Evolutionary conservation across 2,888 invertebrate genomes (phyloP).

Genomic region (Orchestes rusci): DNA sequence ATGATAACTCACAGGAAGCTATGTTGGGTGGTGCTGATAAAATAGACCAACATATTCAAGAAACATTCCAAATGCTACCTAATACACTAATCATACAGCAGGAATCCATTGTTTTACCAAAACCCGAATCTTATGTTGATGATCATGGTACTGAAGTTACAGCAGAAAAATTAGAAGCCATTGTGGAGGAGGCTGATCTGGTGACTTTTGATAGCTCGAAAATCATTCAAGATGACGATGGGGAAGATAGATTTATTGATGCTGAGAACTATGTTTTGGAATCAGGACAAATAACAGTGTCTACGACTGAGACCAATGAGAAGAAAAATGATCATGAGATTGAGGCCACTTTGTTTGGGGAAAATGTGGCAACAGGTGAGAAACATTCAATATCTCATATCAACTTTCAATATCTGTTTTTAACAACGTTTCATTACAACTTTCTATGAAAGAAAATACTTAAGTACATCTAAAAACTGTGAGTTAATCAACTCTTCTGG

Average conservation of each 20-base stretch:
- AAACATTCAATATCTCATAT: too few species aligned
- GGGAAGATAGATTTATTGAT: slow-evolving; percentile 66
- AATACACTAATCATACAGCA: slow-evolving; percentile 43
- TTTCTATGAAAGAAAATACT: too few species aligned
- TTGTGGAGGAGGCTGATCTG: slow-evolving; percentile 43
- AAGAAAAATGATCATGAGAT: slow-evolving; percentile 38
- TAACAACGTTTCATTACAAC: too few species aligned
- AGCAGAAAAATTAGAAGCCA: slow-evolving; percentile 41
- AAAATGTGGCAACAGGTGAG: slow-evolving; percentile 20
- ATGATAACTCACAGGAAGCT: slow-evolving; percentile 7
- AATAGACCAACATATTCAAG: slow-evolving; percentile 21
- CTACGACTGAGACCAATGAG: slow-evolving; percentile 27
- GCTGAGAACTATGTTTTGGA: slow-evolving; percentile 73
- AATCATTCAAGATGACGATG: slow-evolving; percentile 44
- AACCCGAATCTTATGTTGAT: slow-evolving; percentile 17
- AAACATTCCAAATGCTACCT: slow-evolving; percentile 37
- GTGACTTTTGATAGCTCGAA: slow-evolving; percentile 36
- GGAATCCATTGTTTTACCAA: slow-evolving; percentile 38
- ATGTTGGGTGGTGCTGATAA: slow-evolving; percentile 9
- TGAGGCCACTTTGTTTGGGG: slow-evolving; percentile 42
- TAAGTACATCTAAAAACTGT: too few species aligned
- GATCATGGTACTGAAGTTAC: slow-evolving; percentile 26
- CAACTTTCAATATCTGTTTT: too few species aligned
- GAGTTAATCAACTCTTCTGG: too few species aligned
- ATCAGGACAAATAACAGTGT: slow-evolving; percentile 49